Evolutionary conservation across 1,140 invertebrate species (phyloP).

Genomic region (Anastatus disparis): DNA sequence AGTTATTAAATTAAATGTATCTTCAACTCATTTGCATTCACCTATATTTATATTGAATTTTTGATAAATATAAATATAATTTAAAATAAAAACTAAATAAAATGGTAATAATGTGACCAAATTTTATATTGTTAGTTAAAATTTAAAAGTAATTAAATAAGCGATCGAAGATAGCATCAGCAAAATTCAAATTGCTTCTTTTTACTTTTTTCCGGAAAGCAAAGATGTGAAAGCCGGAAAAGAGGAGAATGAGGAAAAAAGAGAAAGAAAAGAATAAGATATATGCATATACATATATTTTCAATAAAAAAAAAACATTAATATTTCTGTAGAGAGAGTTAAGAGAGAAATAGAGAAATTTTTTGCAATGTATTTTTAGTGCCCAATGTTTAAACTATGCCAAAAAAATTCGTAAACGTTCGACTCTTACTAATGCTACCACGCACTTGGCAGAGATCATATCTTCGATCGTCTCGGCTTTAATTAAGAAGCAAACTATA

Average conservation of each 20-base stretch:
- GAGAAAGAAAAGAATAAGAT: background rate
- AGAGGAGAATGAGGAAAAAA: conserved; percentile 9
- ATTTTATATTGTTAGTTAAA: too few species aligned
- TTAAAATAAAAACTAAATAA: too few species aligned
- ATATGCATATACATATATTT: background rate
- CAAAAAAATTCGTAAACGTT: background rate
- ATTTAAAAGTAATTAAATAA: background rate
- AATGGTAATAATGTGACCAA: too few species aligned
- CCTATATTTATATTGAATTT: too few species aligned
- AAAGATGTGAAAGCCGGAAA: background rate
- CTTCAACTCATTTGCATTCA: too few species aligned
- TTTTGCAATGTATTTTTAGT: background rate
- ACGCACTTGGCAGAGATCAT: background rate
- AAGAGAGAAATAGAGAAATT: conserved; percentile 31
- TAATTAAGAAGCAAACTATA: conserved; percentile 13
- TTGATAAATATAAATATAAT: too few species aligned
- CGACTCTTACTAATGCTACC: background rate
- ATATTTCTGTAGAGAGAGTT: background rate
- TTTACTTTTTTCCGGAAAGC: background rate
- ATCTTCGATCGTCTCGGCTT: conserved; percentile 26
- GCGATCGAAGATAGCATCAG: conserved; percentile 19
- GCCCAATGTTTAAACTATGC: background rate
- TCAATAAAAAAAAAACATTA: background rate
- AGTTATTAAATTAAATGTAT: too few species aligned
- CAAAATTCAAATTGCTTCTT: background rate